These are phyloP conservation scores for Thomomys bottae DNA, from an alignment of 2,113 vertebrate genomes.

Conservation along the genomic window DNA sequence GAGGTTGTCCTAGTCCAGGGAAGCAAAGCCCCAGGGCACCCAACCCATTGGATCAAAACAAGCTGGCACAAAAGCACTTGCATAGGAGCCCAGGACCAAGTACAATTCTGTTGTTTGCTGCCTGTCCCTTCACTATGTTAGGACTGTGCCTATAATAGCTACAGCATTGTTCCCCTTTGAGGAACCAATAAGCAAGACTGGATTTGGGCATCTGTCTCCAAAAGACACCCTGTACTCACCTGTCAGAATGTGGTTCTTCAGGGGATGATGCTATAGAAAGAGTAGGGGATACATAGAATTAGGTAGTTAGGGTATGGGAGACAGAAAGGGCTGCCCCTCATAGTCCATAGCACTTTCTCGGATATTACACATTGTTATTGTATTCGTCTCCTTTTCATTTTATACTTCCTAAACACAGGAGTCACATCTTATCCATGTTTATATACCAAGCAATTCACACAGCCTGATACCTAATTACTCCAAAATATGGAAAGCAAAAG, in stretches of 20 bases:
- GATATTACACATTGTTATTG: background rate
- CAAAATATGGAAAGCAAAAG: background rate
- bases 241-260: constrained; percentile 79
- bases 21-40: constrained; percentile 18
- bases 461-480: background rate
- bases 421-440: background rate
- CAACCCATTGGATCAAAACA: constrained; percentile 20
- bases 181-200: background rate
- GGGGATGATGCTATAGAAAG: constrained; percentile 73
- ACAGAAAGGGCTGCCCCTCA: background rate
- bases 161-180: background rate
- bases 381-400: background rate
- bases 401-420: background rate
- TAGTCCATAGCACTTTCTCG: background rate
- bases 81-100: background rate
- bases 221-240: constrained; percentile 68
- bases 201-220: constrained; percentile 22
- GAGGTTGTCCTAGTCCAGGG: background rate
- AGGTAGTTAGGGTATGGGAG: background rate
- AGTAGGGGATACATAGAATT: background rate
- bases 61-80: background rate
- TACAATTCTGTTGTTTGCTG: background rate
- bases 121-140: background rate
- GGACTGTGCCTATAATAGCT: background rate
- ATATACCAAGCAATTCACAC: background rate